Evolutionary conservation across 2,797 vertebrate species (phyloP).

Genomic region (Gymnoscopelus microlampas): DNA sequence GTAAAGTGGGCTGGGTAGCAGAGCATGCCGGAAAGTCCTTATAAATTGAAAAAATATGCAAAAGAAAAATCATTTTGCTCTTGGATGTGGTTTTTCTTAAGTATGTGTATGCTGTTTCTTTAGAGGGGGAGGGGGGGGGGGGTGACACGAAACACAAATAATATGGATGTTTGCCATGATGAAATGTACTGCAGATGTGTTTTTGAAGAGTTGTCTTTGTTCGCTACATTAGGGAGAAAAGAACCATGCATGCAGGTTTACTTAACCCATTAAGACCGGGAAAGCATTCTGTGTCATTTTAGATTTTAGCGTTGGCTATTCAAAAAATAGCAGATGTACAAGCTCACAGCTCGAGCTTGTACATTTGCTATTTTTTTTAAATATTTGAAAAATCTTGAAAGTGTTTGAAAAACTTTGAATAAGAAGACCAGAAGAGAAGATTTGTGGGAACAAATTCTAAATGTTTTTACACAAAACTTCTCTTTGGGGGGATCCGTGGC

Average conservation of each 20-base stretch:
- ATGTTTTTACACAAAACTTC: conserved; percentile 9
- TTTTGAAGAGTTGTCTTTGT: conserved; percentile 78
- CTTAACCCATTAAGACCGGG: conserved; percentile 2
- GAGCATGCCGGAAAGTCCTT: conserved; percentile 67
- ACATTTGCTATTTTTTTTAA: no score
- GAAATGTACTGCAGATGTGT: conserved; percentile 78
- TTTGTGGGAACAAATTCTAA: no score
- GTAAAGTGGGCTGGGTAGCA: conserved; percentile 12
- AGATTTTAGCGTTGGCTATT: no score
- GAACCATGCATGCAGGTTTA: conserved; percentile 85
- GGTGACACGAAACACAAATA: conserved; percentile 61
- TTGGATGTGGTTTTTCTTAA: conserved; percentile 88
- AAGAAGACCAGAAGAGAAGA: no score
- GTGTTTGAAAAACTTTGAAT: no score
- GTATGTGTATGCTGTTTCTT: conserved; percentile 84
- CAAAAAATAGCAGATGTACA: no score
- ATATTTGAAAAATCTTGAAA: no score
- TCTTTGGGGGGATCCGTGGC: no score
- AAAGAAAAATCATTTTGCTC: conserved; percentile 82
- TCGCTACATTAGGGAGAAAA: conserved; percentile 73
- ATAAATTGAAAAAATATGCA: conserved; percentile 61
- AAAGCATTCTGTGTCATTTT: no score
- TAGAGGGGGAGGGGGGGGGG: no score
- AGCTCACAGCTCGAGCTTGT: no score
- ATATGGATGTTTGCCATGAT: conserved; percentile 86